phyloP scores from a whole-genome alignment of 2,113 vertebrate genomes.

The Heterochromis multidens region DNA sequence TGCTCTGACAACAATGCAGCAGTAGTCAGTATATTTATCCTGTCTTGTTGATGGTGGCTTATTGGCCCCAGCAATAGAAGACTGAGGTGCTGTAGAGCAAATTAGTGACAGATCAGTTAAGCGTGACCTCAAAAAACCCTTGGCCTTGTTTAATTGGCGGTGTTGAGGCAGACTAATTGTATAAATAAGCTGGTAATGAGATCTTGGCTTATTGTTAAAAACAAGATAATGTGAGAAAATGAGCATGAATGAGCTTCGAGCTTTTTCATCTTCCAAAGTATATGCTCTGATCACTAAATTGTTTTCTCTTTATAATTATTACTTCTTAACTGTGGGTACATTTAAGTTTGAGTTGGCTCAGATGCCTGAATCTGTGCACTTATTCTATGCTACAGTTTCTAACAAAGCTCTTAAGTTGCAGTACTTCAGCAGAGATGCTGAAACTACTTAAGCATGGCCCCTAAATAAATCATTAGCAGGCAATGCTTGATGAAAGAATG shows the following conservation, averaged over 20 bases:
- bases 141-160: conserved; percentile 87
- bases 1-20: conserved; percentile 45
- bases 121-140: conserved; percentile 83
- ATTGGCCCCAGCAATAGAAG: conserved; percentile 58
- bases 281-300: not conserved
- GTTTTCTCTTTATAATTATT: not conserved
- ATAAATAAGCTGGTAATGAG: conserved; percentile 87
- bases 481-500: conserved; percentile 33
- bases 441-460: conserved; percentile 47
- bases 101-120: conserved; percentile 86
- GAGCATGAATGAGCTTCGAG: conserved; percentile 62
- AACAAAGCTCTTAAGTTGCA: conserved; percentile 20
- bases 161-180: conserved; percentile 81
- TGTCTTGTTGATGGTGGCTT: conserved; percentile 50
- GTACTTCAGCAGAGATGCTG: conserved; percentile 31
- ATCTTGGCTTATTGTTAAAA: conserved; percentile 84
- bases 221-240: conserved; percentile 82
- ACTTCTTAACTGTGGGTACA: not conserved
- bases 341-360: not conserved
- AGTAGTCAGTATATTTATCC: conserved; percentile 44
- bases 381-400: not conserved
- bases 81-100: conserved; percentile 69
- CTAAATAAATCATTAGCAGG: conserved; percentile 69
- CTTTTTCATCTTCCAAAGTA: conserved; percentile 8
- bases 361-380: not conserved